A percentile compares a stretch with the other conserved stretches of the same genome.
phyloP scores from a whole-genome alignment of 2,888 invertebrate species.

The Frankliniella fusca region DNA sequence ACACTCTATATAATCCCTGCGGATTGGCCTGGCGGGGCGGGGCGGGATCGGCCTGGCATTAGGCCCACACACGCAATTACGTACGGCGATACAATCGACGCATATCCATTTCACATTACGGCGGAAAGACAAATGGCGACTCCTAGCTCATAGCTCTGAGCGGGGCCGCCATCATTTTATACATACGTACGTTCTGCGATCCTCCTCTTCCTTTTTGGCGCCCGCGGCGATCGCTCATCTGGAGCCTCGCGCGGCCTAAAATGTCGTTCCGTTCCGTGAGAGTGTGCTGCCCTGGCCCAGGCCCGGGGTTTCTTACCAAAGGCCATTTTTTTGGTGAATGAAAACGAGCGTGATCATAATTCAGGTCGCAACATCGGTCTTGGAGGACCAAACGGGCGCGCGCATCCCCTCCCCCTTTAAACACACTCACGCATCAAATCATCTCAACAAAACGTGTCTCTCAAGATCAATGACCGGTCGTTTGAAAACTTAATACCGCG shows the following conservation, averaged over 20 bases:
- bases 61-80: constrained; percentile 1
- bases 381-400: not conserved
- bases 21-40: too few species aligned
- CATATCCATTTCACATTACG: constrained; percentile 3
- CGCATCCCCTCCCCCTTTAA: not conserved
- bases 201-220: not conserved
- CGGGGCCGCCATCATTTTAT: too few species aligned
- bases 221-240: too few species aligned
- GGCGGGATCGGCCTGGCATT: not conserved
- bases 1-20: too few species aligned
- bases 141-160: not conserved
- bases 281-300: not conserved
- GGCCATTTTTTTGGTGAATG: constrained; percentile 1
- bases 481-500: constrained; percentile 18
- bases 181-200: too few species aligned
- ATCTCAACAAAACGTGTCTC: not conserved
- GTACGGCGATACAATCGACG: constrained; percentile 1
- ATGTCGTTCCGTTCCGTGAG: not conserved
- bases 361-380: not conserved
- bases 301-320: not conserved
- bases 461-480: constrained; percentile 5
- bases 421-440: not conserved
- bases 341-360: constrained; percentile 23
- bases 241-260: too few species aligned
- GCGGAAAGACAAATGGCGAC: not conserved